Evolutionary conservation across 2,797 vertebrate species (phyloP).

Genomic region (Lutjanus argentimaculatus): DNA sequence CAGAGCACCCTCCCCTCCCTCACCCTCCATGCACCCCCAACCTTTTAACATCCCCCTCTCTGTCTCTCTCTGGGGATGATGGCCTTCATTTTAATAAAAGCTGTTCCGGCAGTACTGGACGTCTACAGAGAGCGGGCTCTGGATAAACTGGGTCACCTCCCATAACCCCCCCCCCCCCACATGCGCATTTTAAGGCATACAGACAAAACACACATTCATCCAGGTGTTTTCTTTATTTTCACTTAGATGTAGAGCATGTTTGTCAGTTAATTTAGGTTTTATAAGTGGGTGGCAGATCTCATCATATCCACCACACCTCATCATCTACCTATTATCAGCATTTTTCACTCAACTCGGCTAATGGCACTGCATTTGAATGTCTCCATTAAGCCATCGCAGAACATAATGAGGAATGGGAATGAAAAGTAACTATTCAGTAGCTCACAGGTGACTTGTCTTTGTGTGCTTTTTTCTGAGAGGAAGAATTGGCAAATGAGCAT

Average conservation of each 20-base stretch:
- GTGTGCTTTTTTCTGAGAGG: neutral
- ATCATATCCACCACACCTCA: slow-evolving; percentile 3
- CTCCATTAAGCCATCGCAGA: slow-evolving; percentile 30
- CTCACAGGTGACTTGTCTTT: neutral
- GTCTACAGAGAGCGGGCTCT: slow-evolving; percentile 15
- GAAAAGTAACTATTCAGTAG: neutral
- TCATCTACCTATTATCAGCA: slow-evolving; percentile 23
- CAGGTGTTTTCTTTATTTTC: neutral
- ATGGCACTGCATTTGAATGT: slow-evolving; percentile 24
- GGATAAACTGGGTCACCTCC: slow-evolving; percentile 52
- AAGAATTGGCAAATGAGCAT: neutral
- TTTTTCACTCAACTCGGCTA: slow-evolving; percentile 9
- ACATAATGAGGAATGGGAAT: slow-evolving; percentile 15
- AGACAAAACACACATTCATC: slow-evolving; percentile 3
- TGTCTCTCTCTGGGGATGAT: slow-evolving; percentile 11
- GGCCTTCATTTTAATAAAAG: slow-evolving; percentile 57
- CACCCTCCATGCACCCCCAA: neutral
- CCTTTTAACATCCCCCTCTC: slow-evolving; percentile 13
- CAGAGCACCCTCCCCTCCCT: neutral
- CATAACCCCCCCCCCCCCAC: slow-evolving; percentile 24
- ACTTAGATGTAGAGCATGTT: neutral
- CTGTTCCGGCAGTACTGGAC: slow-evolving; percentile 27
- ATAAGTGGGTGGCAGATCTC: slow-evolving; percentile 1
- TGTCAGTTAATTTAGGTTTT: neutral
- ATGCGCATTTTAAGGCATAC: neutral